phyloP scores from a whole-genome alignment of 1,140 invertebrate genomes.

The Anadara kagoshimensis region DNA sequence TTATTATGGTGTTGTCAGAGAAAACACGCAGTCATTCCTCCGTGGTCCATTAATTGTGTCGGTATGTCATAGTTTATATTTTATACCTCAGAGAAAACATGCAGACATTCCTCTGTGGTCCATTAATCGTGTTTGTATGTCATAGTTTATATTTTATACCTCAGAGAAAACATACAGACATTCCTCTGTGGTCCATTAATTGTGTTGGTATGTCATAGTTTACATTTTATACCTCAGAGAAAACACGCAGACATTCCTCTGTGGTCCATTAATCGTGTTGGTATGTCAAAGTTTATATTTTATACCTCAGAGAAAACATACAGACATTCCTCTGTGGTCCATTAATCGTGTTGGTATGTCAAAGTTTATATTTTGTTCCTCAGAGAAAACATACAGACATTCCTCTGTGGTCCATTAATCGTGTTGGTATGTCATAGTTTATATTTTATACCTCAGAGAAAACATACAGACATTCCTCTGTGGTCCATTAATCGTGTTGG shows the following conservation, averaged over 20 bases:
- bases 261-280: conserved; percentile 52
- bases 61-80: conserved; percentile 30
- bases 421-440: no score
- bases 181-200: conserved; percentile 51
- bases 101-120: conserved; percentile 44
- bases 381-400: no score
- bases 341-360: no score
- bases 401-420: no score
- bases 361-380: no score
- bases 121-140: conserved; percentile 51
- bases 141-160: no score
- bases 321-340: no score
- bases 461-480: no score
- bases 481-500: no score
- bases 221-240: no score
- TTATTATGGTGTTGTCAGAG: conserved; percentile 52
- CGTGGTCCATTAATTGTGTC: conserved; percentile 52
- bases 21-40: conserved; percentile 42
- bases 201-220: conserved; percentile 42
- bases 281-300: conserved; percentile 25
- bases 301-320: no score
- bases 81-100: conserved; percentile 51
- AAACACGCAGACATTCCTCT: conserved; percentile 37
- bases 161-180: conserved; percentile 43
- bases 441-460: no score